Conservation (phyloP, 2,113 vertebrate genomes). For the Carassius gibelio region DNA sequence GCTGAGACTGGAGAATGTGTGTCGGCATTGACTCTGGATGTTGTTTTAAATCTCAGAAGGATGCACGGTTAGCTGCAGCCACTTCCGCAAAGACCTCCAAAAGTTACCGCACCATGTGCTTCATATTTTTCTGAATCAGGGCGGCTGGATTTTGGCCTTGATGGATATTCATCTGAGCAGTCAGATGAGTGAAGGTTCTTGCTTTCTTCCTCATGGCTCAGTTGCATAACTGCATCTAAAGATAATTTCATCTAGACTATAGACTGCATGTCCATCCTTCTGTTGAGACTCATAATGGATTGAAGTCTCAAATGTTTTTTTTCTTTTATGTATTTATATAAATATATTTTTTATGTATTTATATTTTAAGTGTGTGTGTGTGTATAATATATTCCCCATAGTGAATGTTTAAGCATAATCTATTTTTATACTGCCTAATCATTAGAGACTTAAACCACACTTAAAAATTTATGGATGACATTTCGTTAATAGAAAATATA, state of each 20-base stretch:
- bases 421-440: too few species aligned
- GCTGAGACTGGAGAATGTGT: background rate
- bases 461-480: background rate
- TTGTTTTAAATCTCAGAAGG: background rate
- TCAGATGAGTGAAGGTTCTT: constrained; percentile 34
- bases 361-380: too few species aligned
- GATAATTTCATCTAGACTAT: constrained; percentile 20
- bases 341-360: too few species aligned
- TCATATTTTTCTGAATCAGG: background rate
- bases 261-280: background rate
- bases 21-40: background rate
- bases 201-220: background rate
- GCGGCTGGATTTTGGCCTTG: background rate
- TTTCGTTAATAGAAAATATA: background rate
- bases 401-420: too few species aligned
- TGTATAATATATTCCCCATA: too few species aligned
- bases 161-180: constrained; percentile 21
- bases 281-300: background rate
- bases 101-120: background rate
- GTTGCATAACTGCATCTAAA: constrained; percentile 13
- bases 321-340: too few species aligned
- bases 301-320: background rate
- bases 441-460: background rate
- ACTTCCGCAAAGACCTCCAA: background rate
- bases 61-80: background rate